A percentile compares a stretch with the other conserved stretches of the same genome.
Evolutionary conservation across 1,140 invertebrate species (phyloP).

Genomic region (Cheumatopsyche charites): DNA sequence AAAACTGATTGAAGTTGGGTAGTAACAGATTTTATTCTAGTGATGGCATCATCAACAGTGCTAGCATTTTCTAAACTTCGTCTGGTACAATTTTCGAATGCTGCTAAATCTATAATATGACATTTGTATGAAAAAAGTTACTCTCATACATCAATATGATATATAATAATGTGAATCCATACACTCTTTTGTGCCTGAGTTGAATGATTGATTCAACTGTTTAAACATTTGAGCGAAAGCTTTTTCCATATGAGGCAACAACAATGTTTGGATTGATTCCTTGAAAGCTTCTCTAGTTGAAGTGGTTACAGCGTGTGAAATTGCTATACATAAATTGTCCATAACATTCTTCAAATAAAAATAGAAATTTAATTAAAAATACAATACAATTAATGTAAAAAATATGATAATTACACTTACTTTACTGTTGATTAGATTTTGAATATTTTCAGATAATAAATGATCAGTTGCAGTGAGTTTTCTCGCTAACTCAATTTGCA

Average conservation of each 20-base stretch:
- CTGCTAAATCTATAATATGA: conserved; percentile 57
- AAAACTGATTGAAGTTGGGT: conserved; percentile 42
- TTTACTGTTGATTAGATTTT: conserved; percentile 76
- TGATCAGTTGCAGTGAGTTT: conserved; percentile 75
- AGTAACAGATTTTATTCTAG: conserved; percentile 35
- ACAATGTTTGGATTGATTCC: conserved; percentile 73
- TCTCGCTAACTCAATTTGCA: conserved; percentile 72
- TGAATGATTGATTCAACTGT: conserved; percentile 87
- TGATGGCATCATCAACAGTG: conserved; percentile 38
- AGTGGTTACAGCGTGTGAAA: conserved; percentile 69
- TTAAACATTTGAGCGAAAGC: conserved; percentile 83
- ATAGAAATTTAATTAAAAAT: conserved; percentile 2
- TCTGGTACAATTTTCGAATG: conserved; percentile 58
- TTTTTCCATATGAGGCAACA: conserved; percentile 85
- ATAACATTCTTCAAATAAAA: conserved; percentile 67
- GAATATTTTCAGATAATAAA: conserved; percentile 78
- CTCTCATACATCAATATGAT: neutral
- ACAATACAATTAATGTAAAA: neutral
- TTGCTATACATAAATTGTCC: conserved; percentile 72
- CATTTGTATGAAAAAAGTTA: conserved; percentile 1
- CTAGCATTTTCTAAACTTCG: conserved; percentile 36
- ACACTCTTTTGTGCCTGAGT: conserved; percentile 88
- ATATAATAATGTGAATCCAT: conserved; percentile 53
- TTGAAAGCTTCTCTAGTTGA: conserved; percentile 74
- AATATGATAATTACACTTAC: conserved; percentile 52